Base-by-base conservation (phyloP, 2,113 vertebrate genomes). In the Poicephalus gulielmi region DNA sequence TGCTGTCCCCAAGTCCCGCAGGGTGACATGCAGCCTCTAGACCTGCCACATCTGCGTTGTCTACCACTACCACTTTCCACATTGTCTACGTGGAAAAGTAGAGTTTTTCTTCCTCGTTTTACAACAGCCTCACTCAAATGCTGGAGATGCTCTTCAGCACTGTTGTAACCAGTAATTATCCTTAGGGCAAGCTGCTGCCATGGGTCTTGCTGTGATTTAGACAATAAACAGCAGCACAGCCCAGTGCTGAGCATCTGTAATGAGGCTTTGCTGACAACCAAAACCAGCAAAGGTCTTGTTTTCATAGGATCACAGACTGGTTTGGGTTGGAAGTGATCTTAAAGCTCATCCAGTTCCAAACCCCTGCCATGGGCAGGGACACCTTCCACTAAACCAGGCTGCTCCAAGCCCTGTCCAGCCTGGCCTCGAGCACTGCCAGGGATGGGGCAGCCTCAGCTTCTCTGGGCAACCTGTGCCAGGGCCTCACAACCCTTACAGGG, bases 191-290 rank as follows among this genome's bases (percentile, higher is more conserved):
- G 91, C 79, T 79, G 80, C 84, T 78, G 90, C 92, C 11, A 10
- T 11, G 47, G 79, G 30, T 62, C 88, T 79, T 3, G 69, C 93
- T 30, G 57, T 59, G 91, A 55, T 33, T 55, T 87, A 62, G 80
- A 92, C 87, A 87, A 91, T 69, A 84, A 92, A 68, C 89, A 95
- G 66, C 94, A 50, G 92, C 84, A 20, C 37, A n/a, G 74, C 77
- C 86, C 74, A 6, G 77, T 0, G 14, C 68, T 55, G 47, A 79
- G 73, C 83, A 70, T 83, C 94, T 78, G 9, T 94, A 94, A 96
- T 73, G 92, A 96, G 87, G 53, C 62, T 75, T 92, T 91, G 95
- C 53, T 59, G 70, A 87, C 77, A 78, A 60, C 63, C 7, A 37
- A 94, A 78, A 41, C 5, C 63, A 96, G 92, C 93, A 47, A 27